Base-by-base conservation (phyloP, 2,113 vertebrate genomes). In the Anoplopoma fimbria region DNA sequence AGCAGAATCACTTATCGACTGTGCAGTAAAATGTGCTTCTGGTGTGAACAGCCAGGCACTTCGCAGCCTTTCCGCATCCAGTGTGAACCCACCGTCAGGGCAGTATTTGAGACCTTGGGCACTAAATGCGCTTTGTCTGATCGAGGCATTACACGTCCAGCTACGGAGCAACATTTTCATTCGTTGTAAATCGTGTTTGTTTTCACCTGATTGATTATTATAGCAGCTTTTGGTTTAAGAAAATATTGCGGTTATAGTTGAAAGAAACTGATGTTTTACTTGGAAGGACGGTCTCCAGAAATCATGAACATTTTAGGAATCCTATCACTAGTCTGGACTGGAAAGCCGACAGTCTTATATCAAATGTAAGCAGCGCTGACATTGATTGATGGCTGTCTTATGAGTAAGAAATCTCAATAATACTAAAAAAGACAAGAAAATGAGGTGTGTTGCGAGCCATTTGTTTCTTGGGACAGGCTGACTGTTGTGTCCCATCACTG, bases 381-480 rank as follows among this genome's bases (percentile, higher is more conserved):
- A 82, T 9, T 88, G 91, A 93, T 69, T 75, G 86, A 94, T 92
- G 61, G 57, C 68, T 73, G 84, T 67, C 76, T 70, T 63, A 69
- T 67, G 77, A 75, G 83, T 87, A 90, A 93, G 89, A 91, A 92
- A 93, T 91, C 88, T 91, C 87, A 89, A 90, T 90, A 92, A 93
- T 79, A 77, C 86, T 83, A 70, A 87, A 84, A 83, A 81, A 88
- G 88, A 87, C 89, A 91, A 87, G 89, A 93, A 89, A 89, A 93
- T 92, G 87, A 91, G 88, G 75, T 87, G 79, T 73, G 84, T 75
- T 88, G 77, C 3, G 36, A 92, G 80, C 81, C 86, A 92, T 93
- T 93, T 90, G 83, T 92, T 91, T 90, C 78, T 71, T 65, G 33
- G 83, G 88, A 92, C 86, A 89, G 79, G 77, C 72, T n/a, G n/a